A percentile compares a stretch with the other conserved stretches of the same genome.
phyloP scores from a whole-genome alignment of 2,113 vertebrate species.

The Cisticola juncidis region DNA sequence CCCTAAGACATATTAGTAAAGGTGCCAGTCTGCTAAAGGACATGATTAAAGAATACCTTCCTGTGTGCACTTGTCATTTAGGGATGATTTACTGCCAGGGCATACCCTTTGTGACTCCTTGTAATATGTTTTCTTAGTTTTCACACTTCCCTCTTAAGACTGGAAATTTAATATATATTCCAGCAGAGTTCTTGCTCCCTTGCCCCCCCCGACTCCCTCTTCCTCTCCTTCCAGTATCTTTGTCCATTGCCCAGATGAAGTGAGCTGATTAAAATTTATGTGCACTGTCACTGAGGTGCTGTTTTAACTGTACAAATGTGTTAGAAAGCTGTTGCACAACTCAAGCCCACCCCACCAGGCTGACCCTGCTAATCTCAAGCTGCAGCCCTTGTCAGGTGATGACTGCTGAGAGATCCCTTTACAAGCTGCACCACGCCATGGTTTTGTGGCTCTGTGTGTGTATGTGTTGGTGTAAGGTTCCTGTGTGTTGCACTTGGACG shows the following conservation, averaged over 20 bases:
- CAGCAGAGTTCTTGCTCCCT: slow-evolving; percentile 47
- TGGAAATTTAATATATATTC: slow-evolving; percentile 70
- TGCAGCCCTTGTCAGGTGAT: slow-evolving; percentile 47
- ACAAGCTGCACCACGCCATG: neutral
- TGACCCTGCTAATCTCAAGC: slow-evolving; percentile 57
- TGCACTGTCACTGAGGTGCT: neutral
- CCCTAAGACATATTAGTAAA: neutral
- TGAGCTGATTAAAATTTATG: slow-evolving; percentile 32
- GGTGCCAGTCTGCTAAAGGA: slow-evolving; percentile 28
- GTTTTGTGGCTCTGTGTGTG: neutral
- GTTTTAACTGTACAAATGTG: slow-evolving; percentile 29
- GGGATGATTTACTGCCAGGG: slow-evolving; percentile 33
- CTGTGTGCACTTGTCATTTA: neutral
- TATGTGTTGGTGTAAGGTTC: neutral
- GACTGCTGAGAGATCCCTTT: slow-evolving; percentile 53
- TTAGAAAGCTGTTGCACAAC: neutral
- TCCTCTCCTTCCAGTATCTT: slow-evolving; percentile 1
- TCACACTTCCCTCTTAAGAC: slow-evolving; percentile 32
- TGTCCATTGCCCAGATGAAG: neutral
- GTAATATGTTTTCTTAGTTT: slow-evolving; percentile 36
- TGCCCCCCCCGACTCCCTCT: neutral
- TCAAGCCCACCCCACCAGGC: neutral
- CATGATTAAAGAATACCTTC: neutral
- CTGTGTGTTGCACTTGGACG: neutral
- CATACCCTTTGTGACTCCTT: neutral